A percentile compares a stretch with the other conserved stretches of the same genome.
These are phyloP conservation scores for Phrynosoma blainvillii DNA, from an alignment of 2,113 vertebrate species.

Conservation along the genomic window DNA sequence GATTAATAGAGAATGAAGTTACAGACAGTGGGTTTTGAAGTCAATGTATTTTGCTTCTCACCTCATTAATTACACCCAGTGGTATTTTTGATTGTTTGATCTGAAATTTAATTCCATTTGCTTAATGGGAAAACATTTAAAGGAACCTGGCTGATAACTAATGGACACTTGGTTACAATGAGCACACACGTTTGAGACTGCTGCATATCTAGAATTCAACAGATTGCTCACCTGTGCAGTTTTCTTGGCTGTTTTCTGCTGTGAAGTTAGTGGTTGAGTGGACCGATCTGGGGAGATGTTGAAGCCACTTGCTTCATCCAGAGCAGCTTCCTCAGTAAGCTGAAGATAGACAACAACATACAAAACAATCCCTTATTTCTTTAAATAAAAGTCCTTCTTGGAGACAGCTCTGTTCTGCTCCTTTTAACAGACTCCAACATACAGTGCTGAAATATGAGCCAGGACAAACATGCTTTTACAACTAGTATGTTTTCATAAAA, in stretches of 20 bases:
- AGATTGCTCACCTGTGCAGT: conserved; percentile 65
- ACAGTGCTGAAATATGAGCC: background rate
- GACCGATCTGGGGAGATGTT: conserved; percentile 86
- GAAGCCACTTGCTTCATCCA: conserved; percentile 93
- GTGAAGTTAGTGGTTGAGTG: conserved; percentile 61
- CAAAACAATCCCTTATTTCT: conserved; percentile 26
- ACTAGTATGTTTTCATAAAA: background rate
- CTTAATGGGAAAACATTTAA: background rate
- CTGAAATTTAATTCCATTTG: background rate
- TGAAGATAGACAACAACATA: conserved; percentile 54
- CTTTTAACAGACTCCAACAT: background rate
- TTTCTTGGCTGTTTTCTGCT: conserved; percentile 35
- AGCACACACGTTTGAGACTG: accelerated
- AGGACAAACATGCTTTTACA: background rate
- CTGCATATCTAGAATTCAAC: background rate
- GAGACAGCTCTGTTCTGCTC: background rate
- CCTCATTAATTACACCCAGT: background rate
- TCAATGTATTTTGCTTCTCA: background rate
- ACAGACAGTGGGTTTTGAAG: background rate
- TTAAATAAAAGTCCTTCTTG: background rate
- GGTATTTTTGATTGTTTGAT: background rate
- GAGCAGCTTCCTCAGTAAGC: conserved; percentile 89
- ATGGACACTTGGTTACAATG: background rate
- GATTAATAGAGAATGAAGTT: background rate
- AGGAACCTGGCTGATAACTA: background rate